Evolutionary conservation across 2,113 vertebrate genomes (phyloP).

Genomic region (Cyphotilapia sp.): DNA sequence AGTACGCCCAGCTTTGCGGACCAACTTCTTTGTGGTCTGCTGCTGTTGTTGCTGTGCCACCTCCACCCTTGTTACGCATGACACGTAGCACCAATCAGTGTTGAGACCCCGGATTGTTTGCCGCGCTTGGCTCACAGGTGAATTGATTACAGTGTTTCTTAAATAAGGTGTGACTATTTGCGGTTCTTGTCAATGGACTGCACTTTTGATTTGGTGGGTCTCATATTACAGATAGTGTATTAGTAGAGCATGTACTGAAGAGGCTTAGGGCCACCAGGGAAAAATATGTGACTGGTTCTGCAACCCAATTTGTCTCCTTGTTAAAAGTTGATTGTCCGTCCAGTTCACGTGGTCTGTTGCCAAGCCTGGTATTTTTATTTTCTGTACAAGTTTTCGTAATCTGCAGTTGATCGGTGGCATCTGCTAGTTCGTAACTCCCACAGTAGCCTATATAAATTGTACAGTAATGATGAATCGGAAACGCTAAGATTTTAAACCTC

Average conservation of each 20-base stretch:
- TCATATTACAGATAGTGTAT: accelerated
- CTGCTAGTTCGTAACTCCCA: accelerated
- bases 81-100: not conserved
- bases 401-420: not conserved
- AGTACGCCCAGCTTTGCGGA: not conserved
- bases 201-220: not conserved
- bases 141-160: accelerated
- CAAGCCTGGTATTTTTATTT: not conserved
- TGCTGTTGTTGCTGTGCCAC: not conserved
- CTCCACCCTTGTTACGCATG: not conserved
- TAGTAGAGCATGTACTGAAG: not conserved
- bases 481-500: not conserved
- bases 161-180: accelerated
- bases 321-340: not conserved
- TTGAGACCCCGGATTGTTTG: not conserved
- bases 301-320: not conserved
- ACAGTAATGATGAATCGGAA: not conserved
- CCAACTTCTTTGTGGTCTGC: accelerated
- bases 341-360: not conserved
- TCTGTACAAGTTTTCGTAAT: not conserved
- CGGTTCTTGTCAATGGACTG: accelerated
- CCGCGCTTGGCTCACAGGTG: accelerated
- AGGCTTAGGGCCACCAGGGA: not conserved
- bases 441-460: not conserved
- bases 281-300: not conserved